Conservation (phyloP, 2,113 vertebrate genomes). For the Heterotilapia buettikoferi region DNA sequence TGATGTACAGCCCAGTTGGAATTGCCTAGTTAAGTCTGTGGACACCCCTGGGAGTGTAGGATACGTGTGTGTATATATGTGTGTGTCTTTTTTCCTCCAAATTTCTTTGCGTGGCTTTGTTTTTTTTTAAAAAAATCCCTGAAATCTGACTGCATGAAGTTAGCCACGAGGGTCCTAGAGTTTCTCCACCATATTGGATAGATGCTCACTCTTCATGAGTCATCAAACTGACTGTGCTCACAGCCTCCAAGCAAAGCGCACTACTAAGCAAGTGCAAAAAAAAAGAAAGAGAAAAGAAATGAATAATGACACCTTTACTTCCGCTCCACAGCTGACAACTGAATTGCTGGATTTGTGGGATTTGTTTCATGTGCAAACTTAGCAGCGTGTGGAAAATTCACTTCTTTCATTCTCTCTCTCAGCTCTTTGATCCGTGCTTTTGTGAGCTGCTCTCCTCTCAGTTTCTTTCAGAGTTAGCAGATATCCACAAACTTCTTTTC, state of each 20-base stretch:
- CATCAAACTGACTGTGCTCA: neutral
- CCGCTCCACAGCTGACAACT: neutral
- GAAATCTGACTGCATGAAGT: neutral
- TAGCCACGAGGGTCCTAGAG: neutral
- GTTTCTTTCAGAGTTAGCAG: neutral
- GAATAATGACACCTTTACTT: neutral
- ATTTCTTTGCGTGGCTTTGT: neutral
- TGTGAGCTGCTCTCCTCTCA: neutral
- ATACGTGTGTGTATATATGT: neutral
- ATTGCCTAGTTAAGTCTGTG: neutral
- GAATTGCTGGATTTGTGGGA: neutral
- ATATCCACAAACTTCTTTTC: neutral
- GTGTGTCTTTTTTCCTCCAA: neutral
- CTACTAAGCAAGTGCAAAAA: neutral
- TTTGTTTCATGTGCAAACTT: conserved; percentile 1
- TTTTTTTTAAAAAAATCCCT: neutral
- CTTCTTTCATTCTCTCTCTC: neutral
- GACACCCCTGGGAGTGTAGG: neutral
- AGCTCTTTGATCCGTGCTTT: neutral
- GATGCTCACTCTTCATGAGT: neutral
- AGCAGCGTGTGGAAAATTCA: neutral
- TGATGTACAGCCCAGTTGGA: neutral
- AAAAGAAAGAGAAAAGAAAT: neutral
- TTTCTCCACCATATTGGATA: neutral
- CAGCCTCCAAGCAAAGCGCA: neutral